These are phyloP conservation scores for Acropora yongei DNA, from an alignment of 64 coral and sea anemone genomes.

Conservation along the genomic window DNA sequence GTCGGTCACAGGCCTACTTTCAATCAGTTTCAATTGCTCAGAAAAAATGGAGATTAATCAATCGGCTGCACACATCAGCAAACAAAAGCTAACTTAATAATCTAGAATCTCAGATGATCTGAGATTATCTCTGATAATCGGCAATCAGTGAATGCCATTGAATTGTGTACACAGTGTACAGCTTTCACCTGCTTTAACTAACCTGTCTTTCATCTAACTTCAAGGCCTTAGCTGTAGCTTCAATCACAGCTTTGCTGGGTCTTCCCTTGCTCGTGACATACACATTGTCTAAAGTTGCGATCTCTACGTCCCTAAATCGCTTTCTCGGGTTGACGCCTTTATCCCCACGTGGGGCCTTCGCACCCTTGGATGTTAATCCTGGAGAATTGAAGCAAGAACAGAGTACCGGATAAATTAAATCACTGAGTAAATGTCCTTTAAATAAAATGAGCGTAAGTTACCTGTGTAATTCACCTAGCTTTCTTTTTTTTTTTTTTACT, in stretches of 20 bases:
- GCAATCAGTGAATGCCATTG: conserved; percentile 7
- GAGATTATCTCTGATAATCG: conserved; percentile 5
- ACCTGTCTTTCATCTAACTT: conserved; percentile 25
- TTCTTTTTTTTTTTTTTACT: conserved; percentile 16
- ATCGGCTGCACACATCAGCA: neutral
- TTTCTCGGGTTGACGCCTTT: conserved; percentile 8
- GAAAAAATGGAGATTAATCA: conserved; percentile 22
- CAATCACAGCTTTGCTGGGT: conserved; percentile 5
- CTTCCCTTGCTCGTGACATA: conserved; percentile 8
- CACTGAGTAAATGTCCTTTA: conserved; percentile 24
- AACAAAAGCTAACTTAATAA: neutral
- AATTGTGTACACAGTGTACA: conserved; percentile 26
- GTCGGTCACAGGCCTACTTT: conserved; percentile 6
- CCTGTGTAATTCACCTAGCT: conserved; percentile 21
- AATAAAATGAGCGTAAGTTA: conserved; percentile 23
- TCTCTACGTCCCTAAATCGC: conserved; percentile 7
- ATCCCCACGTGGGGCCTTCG: conserved; percentile 5
- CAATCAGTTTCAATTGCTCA: conserved; percentile 8
- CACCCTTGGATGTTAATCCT: conserved; percentile 15
- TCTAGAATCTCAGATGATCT: too few relatives aligned
- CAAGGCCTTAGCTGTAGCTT: neutral
- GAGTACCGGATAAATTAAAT: conserved; percentile 9
- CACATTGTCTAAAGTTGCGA: neutral
- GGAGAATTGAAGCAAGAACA: neutral
- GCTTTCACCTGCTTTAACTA: conserved; percentile 25